phyloP scores from a whole-genome alignment of 2,797 vertebrate species.

The Pelochelys cantorii region DNA sequence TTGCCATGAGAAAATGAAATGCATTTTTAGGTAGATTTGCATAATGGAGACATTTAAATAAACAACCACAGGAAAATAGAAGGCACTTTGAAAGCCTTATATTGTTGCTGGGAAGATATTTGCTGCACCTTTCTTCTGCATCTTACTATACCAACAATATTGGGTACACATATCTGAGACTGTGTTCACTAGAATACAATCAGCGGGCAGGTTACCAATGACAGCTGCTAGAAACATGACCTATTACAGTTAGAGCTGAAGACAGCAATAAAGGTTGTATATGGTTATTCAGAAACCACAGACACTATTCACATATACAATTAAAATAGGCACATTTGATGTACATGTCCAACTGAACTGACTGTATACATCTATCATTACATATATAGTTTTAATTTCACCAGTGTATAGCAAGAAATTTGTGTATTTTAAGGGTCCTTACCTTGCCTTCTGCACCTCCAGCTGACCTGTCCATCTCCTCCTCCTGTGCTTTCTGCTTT shows the following conservation, averaged over 20 bases:
- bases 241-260: neutral
- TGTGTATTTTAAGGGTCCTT: constrained; percentile 26
- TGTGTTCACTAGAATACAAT: neutral
- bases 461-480: constrained; percentile 85
- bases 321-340: neutral
- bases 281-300: neutral
- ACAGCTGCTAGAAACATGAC: neutral
- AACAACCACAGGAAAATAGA: neutral
- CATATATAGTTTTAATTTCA: neutral
- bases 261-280: neutral
- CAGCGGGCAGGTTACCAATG: neutral
- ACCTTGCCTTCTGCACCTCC: constrained; percentile 86
- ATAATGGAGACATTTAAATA: neutral
- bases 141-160: neutral
- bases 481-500: constrained; percentile 85
- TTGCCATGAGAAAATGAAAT: neutral
- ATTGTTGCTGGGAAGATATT: fast-evolving
- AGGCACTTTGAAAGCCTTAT: neutral
- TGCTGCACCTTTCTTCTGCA: neutral
- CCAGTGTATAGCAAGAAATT: fast-evolving
- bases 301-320: neutral
- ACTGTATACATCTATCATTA: neutral
- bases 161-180: neutral
- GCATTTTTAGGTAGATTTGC: fast-evolving
- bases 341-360: neutral